Conservation (phyloP, 2,113 vertebrate species). For the Rhizomys pruinosus region DNA sequence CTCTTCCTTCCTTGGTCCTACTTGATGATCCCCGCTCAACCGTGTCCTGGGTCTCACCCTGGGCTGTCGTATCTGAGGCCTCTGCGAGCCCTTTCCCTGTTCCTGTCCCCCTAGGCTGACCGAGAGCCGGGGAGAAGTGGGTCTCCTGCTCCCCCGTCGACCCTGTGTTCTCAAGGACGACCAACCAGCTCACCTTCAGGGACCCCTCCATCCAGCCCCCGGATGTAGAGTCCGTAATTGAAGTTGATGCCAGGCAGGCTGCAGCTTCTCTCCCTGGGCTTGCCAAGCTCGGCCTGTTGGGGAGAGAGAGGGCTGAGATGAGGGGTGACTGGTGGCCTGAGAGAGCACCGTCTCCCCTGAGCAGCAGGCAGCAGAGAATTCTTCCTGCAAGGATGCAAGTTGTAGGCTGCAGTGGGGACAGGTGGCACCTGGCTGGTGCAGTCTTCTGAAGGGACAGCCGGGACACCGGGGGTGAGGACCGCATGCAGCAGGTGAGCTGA, state of each 20-base stretch:
- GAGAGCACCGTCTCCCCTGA: not conserved
- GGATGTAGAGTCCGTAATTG: conserved; percentile 85
- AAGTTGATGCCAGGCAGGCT: conserved; percentile 87
- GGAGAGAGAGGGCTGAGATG: not conserved
- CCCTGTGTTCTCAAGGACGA: accelerated
- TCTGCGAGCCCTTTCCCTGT: accelerated
- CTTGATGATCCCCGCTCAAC: not conserved
- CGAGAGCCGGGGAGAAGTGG: too few species aligned
- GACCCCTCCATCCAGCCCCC: conserved; percentile 88
- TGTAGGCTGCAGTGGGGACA: not conserved
- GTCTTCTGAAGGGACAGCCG: not conserved
- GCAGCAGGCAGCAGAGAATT: not conserved
- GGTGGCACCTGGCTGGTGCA: not conserved
- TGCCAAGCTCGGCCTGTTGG: conserved; percentile 88
- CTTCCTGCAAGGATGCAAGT: not conserved
- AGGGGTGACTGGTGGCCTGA: not conserved
- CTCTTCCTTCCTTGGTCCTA: accelerated
- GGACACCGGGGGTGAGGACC: not conserved
- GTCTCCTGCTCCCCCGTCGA: not conserved
- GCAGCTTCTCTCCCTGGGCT: conserved; percentile 84
- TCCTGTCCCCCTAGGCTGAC: not conserved
- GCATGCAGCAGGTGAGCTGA: accelerated
- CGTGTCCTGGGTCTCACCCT: not conserved
- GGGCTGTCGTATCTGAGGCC: not conserved
- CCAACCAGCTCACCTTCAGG: conserved; percentile 88